Conservation (phyloP, 2,888 invertebrate species). For the Macropis europaea region DNA sequence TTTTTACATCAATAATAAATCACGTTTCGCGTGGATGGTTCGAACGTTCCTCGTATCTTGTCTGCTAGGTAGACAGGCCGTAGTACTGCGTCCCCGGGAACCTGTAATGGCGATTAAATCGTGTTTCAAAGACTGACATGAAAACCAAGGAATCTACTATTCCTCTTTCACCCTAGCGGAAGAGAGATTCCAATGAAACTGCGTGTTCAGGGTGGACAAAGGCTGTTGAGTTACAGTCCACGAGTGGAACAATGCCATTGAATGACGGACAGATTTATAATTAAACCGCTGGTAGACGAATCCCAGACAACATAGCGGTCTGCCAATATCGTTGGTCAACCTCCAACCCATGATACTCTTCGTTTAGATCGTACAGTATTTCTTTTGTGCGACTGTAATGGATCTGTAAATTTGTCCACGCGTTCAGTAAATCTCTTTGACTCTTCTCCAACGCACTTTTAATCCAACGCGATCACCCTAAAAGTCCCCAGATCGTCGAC, state of each 20-base stretch:
- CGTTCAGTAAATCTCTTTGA: too few relatives aligned
- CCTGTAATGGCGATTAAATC: too few relatives aligned
- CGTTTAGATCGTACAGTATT: too few relatives aligned
- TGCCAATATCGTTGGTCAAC: conserved; percentile 24
- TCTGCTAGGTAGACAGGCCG: too few relatives aligned
- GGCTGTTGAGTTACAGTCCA: not conserved
- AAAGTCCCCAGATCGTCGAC: not conserved
- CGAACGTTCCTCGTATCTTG: too few relatives aligned
- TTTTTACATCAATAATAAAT: too few relatives aligned
- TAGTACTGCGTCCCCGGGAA: too few relatives aligned
- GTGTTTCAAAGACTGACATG: too few relatives aligned
- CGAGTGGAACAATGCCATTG: conserved; percentile 58
- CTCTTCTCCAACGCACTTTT: not conserved
- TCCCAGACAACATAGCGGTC: conserved; percentile 63
- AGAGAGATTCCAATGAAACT: conserved; percentile 1
- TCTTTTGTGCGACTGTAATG: too few relatives aligned
- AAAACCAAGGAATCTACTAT: too few relatives aligned
- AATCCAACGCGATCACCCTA: not conserved
- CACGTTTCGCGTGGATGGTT: too few relatives aligned
- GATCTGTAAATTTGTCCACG: too few relatives aligned
- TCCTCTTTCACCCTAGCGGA: not conserved
- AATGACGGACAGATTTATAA: conserved; percentile 52
- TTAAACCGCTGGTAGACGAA: conserved; percentile 65
- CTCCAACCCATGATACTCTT: conserved; percentile 24
- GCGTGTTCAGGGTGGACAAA: not conserved